Conservation (phyloP, 2,113 vertebrate species). For the Podiceps cristatus region DNA sequence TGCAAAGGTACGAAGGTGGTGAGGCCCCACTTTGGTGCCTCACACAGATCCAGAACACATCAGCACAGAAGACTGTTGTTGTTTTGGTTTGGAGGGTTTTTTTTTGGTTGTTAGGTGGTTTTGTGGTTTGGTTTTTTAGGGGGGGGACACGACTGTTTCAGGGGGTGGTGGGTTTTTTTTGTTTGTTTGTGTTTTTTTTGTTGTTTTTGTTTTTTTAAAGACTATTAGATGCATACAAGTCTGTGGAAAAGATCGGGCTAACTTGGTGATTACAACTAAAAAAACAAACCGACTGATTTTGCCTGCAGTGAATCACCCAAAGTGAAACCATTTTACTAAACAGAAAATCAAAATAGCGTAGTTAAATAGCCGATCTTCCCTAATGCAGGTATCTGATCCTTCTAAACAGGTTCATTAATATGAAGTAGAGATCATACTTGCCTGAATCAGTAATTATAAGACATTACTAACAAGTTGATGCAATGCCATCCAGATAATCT, state of each 20-base stretch:
- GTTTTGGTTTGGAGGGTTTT: neutral
- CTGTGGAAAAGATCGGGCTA: neutral
- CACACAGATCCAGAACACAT: neutral
- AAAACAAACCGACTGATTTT: neutral
- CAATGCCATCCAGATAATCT: neutral
- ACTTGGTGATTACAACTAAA: neutral
- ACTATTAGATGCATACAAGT: neutral
- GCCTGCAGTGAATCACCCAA: neutral
- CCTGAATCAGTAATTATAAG: slow-evolving; percentile 20
- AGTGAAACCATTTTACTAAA: neutral
- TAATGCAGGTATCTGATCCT: neutral
- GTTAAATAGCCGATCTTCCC: neutral
- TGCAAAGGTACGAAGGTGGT: neutral
- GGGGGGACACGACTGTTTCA: too few species aligned
- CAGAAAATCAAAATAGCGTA: neutral
- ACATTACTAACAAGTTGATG: slow-evolving; percentile 3
- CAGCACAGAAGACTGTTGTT: neutral
- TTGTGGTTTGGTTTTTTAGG: too few species aligned
- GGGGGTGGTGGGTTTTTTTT: neutral
- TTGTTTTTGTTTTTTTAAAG: neutral
- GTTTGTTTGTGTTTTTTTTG: neutral
- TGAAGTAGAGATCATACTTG: neutral
- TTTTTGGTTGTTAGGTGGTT: neutral
- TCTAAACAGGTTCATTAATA: neutral
- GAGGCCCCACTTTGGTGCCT: neutral